Evolutionary conservation across 92 coral and sea anemone species (phyloP).

Genomic region (Epizoanthus illoricatus): DNA sequence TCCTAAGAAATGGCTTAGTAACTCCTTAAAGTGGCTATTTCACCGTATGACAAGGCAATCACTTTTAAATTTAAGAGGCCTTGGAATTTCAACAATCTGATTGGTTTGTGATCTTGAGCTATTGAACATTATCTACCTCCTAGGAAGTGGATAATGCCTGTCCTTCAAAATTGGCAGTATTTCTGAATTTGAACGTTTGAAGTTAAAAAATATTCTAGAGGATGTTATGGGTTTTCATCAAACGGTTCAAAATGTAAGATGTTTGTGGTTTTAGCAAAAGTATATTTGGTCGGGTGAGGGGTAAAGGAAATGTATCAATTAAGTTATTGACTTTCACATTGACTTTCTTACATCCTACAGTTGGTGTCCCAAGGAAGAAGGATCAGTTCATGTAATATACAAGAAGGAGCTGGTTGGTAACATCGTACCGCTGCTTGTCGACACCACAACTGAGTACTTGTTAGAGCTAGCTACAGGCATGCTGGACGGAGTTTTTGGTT

Average conservation of each 20-base stretch:
- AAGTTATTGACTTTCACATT: background rate
- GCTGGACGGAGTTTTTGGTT: constrained; percentile 80
- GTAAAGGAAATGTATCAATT: background rate
- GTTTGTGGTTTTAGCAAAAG: background rate
- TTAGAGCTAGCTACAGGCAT: constrained; percentile 68
- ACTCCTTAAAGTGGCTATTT: too few relatives aligned
- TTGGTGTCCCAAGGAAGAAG: constrained; percentile 87
- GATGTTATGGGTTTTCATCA: background rate
- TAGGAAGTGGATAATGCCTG: too few relatives aligned
- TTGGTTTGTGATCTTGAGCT: too few relatives aligned
- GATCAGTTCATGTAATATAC: constrained; percentile 70
- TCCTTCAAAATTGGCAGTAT: too few relatives aligned
- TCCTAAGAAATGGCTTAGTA: too few relatives aligned
- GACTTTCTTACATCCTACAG: constrained; percentile 37
- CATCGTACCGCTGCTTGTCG: constrained; percentile 80
- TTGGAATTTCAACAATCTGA: too few relatives aligned
- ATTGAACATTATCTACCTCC: too few relatives aligned
- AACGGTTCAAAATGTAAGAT: too few relatives aligned
- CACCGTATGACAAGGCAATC: too few relatives aligned
- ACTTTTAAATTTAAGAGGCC: too few relatives aligned
- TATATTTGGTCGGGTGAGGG: background rate
- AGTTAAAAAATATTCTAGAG: too few relatives aligned
- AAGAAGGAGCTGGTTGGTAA: constrained; percentile 70
- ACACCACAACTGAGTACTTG: constrained; percentile 91
- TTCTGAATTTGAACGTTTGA: too few relatives aligned